Percentiles rank a stretch among this genome's conserved stretches.
Conservation (phyloP, 2,113 vertebrate species). For the Oryzias melastigma region DNA sequence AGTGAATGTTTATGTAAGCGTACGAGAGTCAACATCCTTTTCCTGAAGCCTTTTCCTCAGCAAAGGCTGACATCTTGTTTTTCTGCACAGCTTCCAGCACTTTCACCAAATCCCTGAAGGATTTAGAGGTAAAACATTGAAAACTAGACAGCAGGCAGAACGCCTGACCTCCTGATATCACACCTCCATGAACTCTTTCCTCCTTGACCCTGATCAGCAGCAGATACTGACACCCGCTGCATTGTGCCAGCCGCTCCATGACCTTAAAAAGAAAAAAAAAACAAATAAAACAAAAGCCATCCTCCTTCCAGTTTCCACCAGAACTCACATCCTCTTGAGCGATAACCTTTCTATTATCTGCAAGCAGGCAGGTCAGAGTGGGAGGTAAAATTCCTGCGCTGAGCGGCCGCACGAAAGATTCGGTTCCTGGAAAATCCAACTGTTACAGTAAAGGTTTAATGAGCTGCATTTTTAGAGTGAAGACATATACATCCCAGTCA, state of each 20-base stretch:
- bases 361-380: conserved; percentile 30
- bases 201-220: conserved; percentile 14
- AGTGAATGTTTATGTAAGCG: not conserved
- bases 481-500: too few species aligned
- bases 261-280: conserved; percentile 4
- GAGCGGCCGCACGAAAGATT: not conserved
- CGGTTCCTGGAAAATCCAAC: conserved; percentile 35
- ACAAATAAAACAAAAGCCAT: conserved; percentile 11
- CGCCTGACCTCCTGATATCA: not conserved
- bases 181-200: not conserved
- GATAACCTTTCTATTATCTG: conserved; percentile 57
- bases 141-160: not conserved
- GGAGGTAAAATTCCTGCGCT: not conserved
- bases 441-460: not conserved
- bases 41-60: conserved; percentile 19
- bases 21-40: conserved; percentile 15
- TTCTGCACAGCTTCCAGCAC: not conserved
- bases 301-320: conserved; percentile 34
- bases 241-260: conserved; percentile 1
- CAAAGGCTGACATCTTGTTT: not conserved
- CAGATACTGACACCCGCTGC: not conserved
- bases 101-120: not conserved
- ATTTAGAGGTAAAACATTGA: not conserved
- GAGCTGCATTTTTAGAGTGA: not conserved
- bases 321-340: conserved; percentile 46